Evolutionary conservation across 2,888 invertebrate genomes (phyloP).

Genomic region (Tortricodes alternella): DNA sequence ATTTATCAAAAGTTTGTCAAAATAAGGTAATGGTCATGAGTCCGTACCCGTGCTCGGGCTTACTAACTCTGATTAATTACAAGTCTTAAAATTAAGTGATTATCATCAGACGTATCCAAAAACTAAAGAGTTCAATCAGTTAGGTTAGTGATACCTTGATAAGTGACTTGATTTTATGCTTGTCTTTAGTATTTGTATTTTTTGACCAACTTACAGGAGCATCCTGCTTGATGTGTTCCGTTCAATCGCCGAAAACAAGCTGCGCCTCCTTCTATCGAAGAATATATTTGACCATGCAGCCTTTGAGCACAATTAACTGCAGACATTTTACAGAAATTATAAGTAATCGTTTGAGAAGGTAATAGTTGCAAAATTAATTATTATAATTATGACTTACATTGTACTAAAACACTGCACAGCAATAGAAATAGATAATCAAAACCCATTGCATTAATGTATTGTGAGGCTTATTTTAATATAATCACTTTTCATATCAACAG

Average conservation of each 20-base stretch:
- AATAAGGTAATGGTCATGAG: no score
- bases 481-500: neutral
- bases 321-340: slow-evolving; percentile 41
- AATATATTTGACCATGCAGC: slow-evolving; percentile 92
- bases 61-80: no score
- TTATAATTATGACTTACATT: slow-evolving; percentile 10
- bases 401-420: slow-evolving; percentile 10
- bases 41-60: no score
- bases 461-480: neutral
- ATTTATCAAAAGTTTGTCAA: no score
- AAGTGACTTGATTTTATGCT: no score
- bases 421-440: slow-evolving; percentile 9
- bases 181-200: no score
- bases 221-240: slow-evolving; percentile 97
- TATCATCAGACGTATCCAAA: no score
- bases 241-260: slow-evolving; percentile 95
- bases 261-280: slow-evolving; percentile 86
- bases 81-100: no score
- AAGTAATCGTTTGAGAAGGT: no score
- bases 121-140: no score
- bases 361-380: no score
- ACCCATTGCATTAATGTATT: slow-evolving; percentile 9
- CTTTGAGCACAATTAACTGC: slow-evolving; percentile 79
- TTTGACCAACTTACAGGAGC: slow-evolving; percentile 89
- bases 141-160: no score